Base-by-base conservation (phyloP, 2,888 invertebrate species). In the Bursaphelenchus okinawaensis region DNA sequence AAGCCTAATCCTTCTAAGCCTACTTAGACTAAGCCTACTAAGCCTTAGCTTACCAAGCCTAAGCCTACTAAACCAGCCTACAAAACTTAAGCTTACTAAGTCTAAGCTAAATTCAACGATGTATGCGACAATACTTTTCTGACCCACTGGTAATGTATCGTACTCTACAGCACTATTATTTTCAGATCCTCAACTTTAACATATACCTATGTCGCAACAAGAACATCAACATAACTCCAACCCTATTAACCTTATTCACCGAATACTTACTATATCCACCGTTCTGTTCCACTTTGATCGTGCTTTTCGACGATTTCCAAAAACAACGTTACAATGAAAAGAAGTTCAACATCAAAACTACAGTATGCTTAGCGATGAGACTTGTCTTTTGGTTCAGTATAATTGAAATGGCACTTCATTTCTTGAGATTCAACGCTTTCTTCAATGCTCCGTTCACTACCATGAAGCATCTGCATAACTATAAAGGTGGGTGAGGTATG, bases 271-370 rank as follows among this genome's bases (percentile, higher is more conserved):
- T 76, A 12, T 80, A 80, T 60, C 68, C 80, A 20, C 75, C 77
- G 4, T 80, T 77, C 52, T 71, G 77, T 3, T 74, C 75, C 67
- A 73, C 77, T 2, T 67, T 80, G 20, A 80, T 80, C 24, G 80
- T 80, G 0, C 66, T 75, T 16, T 81, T 72, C 58, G 79, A 80
- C 31, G 79, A 78, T 55, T 80, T 75, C 52, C n/a, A 54, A 3
- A 12, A 20, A 4, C 79, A 79, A 56, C 52, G 60, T 22, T 55
- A 63, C 7, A 60, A 63, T 7, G 20, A 20, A 8, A 20, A 28
- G 20, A 24, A 29, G 22, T 28, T 28, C 20, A 8, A 28, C 16
- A 8, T 4, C 16, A 60, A 60, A 4, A 19, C 40, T 9, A 9
- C 23, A 8, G n/a, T 29, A 22, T 60, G 60, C 52, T 62, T 52